Evolutionary conservation across 2,113 vertebrate species (phyloP).

Genomic region (Octodon degus): DNA sequence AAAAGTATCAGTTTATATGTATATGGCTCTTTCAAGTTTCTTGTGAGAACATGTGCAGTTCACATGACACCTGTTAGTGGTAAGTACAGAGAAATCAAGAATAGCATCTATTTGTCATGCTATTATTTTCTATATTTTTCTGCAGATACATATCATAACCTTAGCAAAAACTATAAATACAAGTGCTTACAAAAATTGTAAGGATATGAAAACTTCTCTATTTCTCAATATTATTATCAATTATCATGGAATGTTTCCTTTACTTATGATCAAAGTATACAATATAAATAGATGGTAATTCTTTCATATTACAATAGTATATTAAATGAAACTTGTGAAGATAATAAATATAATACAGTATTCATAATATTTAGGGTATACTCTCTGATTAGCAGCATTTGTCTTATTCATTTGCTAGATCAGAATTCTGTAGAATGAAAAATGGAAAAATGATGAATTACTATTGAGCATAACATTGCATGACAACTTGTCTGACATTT

Average conservation of each 20-base stretch:
- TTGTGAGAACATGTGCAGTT: constrained; percentile 67
- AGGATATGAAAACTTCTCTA: background rate
- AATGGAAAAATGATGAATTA: background rate
- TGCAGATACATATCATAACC: constrained; percentile 14
- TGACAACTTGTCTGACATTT: background rate
- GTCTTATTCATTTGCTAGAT: background rate
- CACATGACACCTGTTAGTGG: constrained; percentile 70
- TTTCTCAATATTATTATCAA: constrained; percentile 2
- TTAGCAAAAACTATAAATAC: background rate
- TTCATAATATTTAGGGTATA: background rate
- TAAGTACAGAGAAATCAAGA: constrained; percentile 68
- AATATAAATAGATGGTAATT: background rate
- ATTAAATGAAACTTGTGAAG: background rate
- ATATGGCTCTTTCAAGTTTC: constrained; percentile 83
- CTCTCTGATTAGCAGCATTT: background rate
- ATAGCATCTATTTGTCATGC: constrained; percentile 38
- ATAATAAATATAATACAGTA: background rate
- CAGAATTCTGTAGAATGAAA: background rate
- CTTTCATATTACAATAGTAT: background rate
- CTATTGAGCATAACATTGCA: background rate
- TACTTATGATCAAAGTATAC: background rate
- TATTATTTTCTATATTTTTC: constrained; percentile 51
- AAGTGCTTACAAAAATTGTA: background rate
- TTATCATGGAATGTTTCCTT: background rate
- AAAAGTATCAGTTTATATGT: constrained; percentile 85